These are phyloP conservation scores for Syngnathus typhle DNA, from an alignment of 2,113 vertebrate species.

Conservation along the genomic window DNA sequence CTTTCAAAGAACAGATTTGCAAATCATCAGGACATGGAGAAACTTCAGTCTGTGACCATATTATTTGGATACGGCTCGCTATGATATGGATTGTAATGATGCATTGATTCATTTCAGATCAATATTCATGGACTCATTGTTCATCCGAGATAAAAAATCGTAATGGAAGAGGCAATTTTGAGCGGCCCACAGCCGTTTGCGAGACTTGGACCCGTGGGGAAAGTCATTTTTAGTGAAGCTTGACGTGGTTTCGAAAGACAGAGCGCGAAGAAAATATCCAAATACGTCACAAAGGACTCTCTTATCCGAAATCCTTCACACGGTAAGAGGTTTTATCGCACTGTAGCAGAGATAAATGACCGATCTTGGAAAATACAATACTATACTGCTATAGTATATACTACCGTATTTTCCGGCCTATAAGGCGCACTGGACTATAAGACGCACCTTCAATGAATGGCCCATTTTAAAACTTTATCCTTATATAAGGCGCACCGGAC, in stretches of 20 bases:
- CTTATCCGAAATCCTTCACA: constrained; percentile 19
- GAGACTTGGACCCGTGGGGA: constrained; percentile 13
- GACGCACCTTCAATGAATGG: too few species aligned
- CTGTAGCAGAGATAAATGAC: constrained; percentile 4
- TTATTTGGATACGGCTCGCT: constrained; percentile 28
- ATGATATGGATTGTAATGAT: constrained; percentile 36
- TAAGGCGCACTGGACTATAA: too few species aligned
- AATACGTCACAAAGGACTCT: constrained; percentile 19
- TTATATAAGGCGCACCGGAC: too few species aligned
- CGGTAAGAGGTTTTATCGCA: constrained; percentile 17
- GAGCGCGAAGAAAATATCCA: constrained; percentile 5
- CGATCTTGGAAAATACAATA: background rate
- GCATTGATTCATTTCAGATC: constrained; percentile 33
- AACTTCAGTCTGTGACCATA: constrained; percentile 34
- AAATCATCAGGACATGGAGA: constrained; percentile 41
- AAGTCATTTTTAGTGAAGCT: constrained; percentile 6
- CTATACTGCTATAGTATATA: too few species aligned
- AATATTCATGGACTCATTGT: constrained; percentile 26
- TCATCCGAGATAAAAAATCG: constrained; percentile 28
- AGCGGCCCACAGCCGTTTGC: constrained; percentile 14
- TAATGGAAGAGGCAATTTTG: constrained; percentile 31
- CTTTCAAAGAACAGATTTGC: constrained; percentile 33
- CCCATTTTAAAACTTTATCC: too few species aligned
- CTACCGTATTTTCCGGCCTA: too few species aligned
- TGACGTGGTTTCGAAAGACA: constrained; percentile 1